Percentiles rank a stretch among this genome's conserved stretches.
phyloP scores from a whole-genome alignment of 2,888 invertebrate species.

The Idaea dimidiata region DNA sequence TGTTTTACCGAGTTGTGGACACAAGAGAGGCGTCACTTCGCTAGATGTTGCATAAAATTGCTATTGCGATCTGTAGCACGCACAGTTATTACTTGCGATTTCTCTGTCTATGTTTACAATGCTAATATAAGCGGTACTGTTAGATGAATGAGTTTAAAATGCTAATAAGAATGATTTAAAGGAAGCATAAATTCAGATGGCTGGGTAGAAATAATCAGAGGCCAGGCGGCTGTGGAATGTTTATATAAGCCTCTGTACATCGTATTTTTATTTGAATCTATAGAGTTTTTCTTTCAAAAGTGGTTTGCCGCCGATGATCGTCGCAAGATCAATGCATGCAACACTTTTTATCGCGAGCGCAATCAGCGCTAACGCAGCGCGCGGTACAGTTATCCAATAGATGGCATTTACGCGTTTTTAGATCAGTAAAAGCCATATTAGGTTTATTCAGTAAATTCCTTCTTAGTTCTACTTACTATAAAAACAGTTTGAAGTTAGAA shows the following conservation, averaged over 20 bases:
- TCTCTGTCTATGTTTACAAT: slow-evolving; percentile 9
- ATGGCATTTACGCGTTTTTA: slow-evolving; percentile 38
- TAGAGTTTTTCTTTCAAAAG: background rate
- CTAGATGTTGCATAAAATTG: slow-evolving; percentile 17
- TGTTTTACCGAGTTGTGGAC: background rate
- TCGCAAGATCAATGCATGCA: slow-evolving; percentile 36
- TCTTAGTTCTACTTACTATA: too few species aligned
- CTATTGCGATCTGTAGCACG: slow-evolving; percentile 11
- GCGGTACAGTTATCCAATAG: slow-evolving; percentile 50
- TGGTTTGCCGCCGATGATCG: slow-evolving; percentile 6
- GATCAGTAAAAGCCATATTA: slow-evolving; percentile 27
- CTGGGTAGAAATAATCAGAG: background rate
- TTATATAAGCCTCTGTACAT: background rate
- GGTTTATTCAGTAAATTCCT: slow-evolving; percentile 23
- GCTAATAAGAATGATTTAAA: background rate
- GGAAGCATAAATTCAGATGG: background rate
- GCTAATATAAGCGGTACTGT: slow-evolving; percentile 5
- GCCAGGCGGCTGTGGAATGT: background rate
- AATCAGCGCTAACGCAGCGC: slow-evolving; percentile 51
- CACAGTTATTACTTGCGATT: slow-evolving; percentile 14
- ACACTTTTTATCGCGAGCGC: slow-evolving; percentile 45
- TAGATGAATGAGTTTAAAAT: slow-evolving; percentile 2
- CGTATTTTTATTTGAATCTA: background rate
- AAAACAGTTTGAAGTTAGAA: too few species aligned
- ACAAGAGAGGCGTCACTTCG: slow-evolving; percentile 10